A percentile compares a stretch with the other conserved stretches of the same genome.
Evolutionary conservation across 1,140 invertebrate species (phyloP).

Genomic region (Saxidomus purpurata): DNA sequence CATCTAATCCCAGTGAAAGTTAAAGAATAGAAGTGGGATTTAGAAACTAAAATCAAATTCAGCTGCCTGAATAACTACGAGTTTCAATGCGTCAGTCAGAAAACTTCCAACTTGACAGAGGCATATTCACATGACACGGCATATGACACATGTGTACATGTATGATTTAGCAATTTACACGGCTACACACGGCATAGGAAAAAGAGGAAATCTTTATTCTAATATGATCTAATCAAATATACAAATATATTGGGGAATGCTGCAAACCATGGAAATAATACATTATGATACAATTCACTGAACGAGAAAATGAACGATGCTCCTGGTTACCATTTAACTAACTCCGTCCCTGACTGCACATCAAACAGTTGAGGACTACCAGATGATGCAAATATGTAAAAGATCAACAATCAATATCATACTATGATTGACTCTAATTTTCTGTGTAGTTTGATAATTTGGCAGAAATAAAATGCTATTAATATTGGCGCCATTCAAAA

Average conservation of each 20-base stretch:
- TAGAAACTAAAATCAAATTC: too few species aligned
- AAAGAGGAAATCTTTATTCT: background rate
- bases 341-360: background rate
- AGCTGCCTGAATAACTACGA: too few species aligned
- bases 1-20: too few species aligned
- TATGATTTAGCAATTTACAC: conserved; percentile 15
- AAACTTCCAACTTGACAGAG: background rate
- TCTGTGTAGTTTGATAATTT: too few species aligned
- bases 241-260: conserved; percentile 46
- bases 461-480: background rate
- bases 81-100: too few species aligned
- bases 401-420: background rate
- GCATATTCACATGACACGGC: background rate
- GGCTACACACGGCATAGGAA: background rate
- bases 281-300: background rate
- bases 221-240: conserved; percentile 25
- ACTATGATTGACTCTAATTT: too few species aligned
- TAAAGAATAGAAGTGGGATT: too few species aligned
- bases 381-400: background rate
- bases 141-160: background rate
- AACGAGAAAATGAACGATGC: background rate
- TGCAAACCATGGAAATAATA: conserved; percentile 42
- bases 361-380: background rate
- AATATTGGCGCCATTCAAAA: background rate
- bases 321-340: background rate